These are phyloP conservation scores for Junonia oenone DNA, from an alignment of 2,888 invertebrate genomes.

Conservation along the genomic window DNA sequence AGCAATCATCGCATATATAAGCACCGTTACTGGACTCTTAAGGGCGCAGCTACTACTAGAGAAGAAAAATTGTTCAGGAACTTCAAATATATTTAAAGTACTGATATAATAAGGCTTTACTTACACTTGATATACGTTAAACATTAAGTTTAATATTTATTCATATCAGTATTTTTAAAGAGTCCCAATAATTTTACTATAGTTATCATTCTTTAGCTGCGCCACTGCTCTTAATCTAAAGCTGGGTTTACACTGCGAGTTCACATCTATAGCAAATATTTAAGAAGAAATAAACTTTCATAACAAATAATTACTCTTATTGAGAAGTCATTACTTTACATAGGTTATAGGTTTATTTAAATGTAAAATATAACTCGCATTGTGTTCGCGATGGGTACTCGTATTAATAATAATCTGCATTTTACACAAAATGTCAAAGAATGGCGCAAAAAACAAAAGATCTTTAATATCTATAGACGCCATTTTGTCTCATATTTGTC, in stretches of 20 bases:
- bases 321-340: not conserved
- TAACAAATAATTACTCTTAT: not conserved
- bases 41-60: too few species aligned
- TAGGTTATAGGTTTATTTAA: too few species aligned
- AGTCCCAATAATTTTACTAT: not conserved
- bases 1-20: not conserved
- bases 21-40: conserved; percentile 2
- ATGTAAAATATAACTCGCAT: not conserved
- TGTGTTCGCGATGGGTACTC: not conserved
- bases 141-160: too few species aligned
- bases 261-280: not conserved
- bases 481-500: conserved; percentile 7
- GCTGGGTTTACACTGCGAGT: not conserved
- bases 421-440: not conserved
- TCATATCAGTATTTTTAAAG: too few species aligned
- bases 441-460: not conserved
- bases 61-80: too few species aligned
- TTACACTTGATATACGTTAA: too few species aligned
- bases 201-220: not conserved
- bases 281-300: not conserved
- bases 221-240: not conserved
- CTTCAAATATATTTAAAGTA: too few species aligned
- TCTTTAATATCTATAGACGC: not conserved
- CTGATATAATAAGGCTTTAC: too few species aligned
- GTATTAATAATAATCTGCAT: not conserved